Conservation (phyloP, 2,888 invertebrate species). For the Yponomeuta cagnagella region DNA sequence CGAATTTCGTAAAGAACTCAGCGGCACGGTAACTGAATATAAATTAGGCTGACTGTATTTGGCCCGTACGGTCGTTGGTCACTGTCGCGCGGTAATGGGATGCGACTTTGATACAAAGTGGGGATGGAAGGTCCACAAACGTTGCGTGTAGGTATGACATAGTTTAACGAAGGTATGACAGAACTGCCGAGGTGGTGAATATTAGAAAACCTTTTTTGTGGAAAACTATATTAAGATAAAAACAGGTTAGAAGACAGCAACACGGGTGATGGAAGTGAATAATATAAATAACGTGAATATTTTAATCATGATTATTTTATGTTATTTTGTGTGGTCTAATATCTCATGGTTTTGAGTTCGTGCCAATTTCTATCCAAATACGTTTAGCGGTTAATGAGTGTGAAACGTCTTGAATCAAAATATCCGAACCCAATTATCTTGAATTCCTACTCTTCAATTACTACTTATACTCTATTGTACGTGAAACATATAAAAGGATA, state of each 20-base stretch:
- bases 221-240: neutral
- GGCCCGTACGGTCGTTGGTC: slow-evolving; percentile 4
- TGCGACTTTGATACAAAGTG: slow-evolving; percentile 5
- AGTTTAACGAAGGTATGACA: neutral
- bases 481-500: too few relatives aligned
- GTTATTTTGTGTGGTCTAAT: too few relatives aligned
- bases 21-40: slow-evolving; percentile 6
- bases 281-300: too few relatives aligned
- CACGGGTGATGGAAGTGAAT: neutral
- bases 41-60: neutral
- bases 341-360: too few relatives aligned
- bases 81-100: slow-evolving; percentile 9
- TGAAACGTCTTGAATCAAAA: too few relatives aligned
- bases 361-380: too few relatives aligned
- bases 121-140: neutral
- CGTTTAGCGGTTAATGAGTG: too few relatives aligned
- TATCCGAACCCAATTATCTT: too few relatives aligned
- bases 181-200: neutral
- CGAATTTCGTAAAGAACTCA: slow-evolving; percentile 12
- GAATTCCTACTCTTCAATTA: too few relatives aligned
- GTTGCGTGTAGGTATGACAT: neutral
- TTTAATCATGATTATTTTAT: too few relatives aligned
- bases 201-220: neutral
- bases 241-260: neutral
- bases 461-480: too few relatives aligned